Evolutionary conservation across 2,888 invertebrate species (phyloP), one percentile per base, ranked within the genome.

Genomic region (Macroteleia sp.): DNA sequence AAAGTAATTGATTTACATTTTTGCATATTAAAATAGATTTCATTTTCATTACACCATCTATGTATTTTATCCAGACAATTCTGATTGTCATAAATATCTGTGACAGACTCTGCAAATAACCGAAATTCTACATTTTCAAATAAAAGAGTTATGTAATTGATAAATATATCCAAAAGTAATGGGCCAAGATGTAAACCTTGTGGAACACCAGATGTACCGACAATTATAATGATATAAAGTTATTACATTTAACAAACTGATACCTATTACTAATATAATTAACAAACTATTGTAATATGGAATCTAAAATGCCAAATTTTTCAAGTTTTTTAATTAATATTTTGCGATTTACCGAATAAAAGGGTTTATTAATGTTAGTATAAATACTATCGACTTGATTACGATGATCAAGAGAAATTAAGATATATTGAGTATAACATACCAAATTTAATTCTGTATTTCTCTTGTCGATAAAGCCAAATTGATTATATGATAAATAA

Each of bases 1-100:
- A 56, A 56, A 25, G 41, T 41, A 8, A 56, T 56, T 4, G 9
- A 12, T 30, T 56, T 56, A 22, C 56, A 56, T 30, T 56, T 56
- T 1, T 10, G 9, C 4, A 25, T 22, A 12, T 56, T 56, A 20
- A 56, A 25, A 3, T 2, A 2, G 0, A 56, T 20, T 12, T 42
- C 28, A 41, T 56, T 56, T 17, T 30, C 41, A 4, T 1, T 22
- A 25, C 28, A 56, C 56, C 56, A 56, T 19, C n/a, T 14, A 10
- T 8, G 1, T 14, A 56, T 5, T 14, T 20, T 8, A n/a, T 56
- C 16, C 6, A 56, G 17, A 28, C 10, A 6, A 17, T 17, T 14
- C 25, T 56, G 56, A 56, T 9, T 25, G 20, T 56, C 41, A n/a
- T 28, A 3, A 6, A n/a, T 8, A n/a, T 36, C 19, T 17, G 1